Base-by-base conservation (phyloP, 2,888 invertebrate genomes). In the Pherbina coryleti region DNA sequence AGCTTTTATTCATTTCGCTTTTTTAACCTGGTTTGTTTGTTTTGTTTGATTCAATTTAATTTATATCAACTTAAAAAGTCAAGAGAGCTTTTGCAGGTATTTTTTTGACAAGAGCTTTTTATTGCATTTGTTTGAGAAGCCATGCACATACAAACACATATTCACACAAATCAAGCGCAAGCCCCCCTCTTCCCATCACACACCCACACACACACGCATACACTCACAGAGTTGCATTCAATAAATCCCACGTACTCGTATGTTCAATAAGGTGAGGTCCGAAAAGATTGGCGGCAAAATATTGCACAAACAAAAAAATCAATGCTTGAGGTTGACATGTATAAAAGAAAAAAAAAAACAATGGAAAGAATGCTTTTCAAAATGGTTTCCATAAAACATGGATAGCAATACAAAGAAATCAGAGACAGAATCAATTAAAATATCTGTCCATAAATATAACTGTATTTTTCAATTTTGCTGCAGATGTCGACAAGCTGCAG, bases 21-120 rank as follows among this genome's bases (percentile, higher is more conserved):
- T 28, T 70, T 22, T 51, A 22, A 9, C 3, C 9, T 67, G 37
- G 7, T 67, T 44, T 67, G 17, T 22, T 67, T 49, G 22, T 62
- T 76, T 70, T 64, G 64, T 71, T 71, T 71, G 76, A 76, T 71
- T 62, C 64, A 62, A 76, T 76, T 71, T 76, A 71, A 76, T 71
- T 76, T 71, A 71, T 71, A 71, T 71, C 51, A 69, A 67, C 57
- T 75, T 69, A 28, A 75, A 75, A 64, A 71, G 76, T 76, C 76
- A 72, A 66, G 71, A 37, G 64, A 25, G 11, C 19, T 37, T 55
- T 72, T 72, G 57, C n/a, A n/a, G n/a, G n/a, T 8, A 31, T 71
- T 34, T 71, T 44, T 51, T 55, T 34, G 71, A 28, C 31, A 55
- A 55, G 51, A 9, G 22, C 28, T 70, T 53, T 70, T 11, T 34